A percentile compares a stretch with the other conserved stretches of the same genome.
These are phyloP conservation scores for Zaprionus kolodkinae DNA, from an alignment of 1,140 invertebrate species.

Conservation along the genomic window DNA sequence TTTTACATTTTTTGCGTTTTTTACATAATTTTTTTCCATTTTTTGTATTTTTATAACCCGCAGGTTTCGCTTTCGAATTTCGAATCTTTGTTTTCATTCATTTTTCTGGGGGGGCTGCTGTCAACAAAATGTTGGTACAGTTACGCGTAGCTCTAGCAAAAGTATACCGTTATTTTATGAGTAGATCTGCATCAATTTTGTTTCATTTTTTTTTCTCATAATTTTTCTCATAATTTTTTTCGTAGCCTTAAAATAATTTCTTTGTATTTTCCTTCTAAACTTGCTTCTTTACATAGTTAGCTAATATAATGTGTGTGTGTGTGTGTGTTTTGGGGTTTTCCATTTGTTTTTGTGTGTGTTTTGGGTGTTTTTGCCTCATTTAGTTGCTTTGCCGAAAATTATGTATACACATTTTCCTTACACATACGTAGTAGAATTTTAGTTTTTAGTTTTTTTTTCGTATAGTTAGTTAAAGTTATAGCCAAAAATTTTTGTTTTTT, in stretches of 20 bases:
- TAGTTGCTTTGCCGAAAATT: slow-evolving; percentile 80
- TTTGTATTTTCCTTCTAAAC: slow-evolving; percentile 66
- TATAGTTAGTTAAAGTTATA: slow-evolving; percentile 61
- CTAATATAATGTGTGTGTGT: slow-evolving; percentile 53
- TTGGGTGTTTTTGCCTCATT: slow-evolving; percentile 69
- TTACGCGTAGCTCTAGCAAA: slow-evolving; percentile 66
- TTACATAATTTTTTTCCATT: slow-evolving; percentile 27
- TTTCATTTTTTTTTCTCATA: slow-evolving; percentile 43
- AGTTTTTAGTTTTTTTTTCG: slow-evolving; percentile 22
- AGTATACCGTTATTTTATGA: slow-evolving; percentile 65
- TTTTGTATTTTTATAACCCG: slow-evolving; percentile 71
- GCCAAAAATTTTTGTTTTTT: slow-evolving; percentile 59
- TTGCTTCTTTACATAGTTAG: slow-evolving; percentile 59
- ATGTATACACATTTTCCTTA: slow-evolving; percentile 71
- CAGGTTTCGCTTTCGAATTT: slow-evolving; percentile 46
- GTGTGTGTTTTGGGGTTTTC: slow-evolving; percentile 22
- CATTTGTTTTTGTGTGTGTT: slow-evolving; percentile 27
- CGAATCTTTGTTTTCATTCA: slow-evolving; percentile 33
- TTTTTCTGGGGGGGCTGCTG: slow-evolving; percentile 34
- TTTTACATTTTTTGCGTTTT: slow-evolving; percentile 43
- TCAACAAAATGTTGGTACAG: slow-evolving; percentile 52
- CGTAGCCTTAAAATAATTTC: slow-evolving; percentile 80
- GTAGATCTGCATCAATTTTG: slow-evolving; percentile 24
- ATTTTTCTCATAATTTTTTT: slow-evolving; percentile 61
- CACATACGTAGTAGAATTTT: slow-evolving; percentile 69